These are phyloP conservation scores for Anneissia japonica DNA, from an alignment of 35 echinoderm and acorn worm species.

Conservation along the genomic window DNA sequence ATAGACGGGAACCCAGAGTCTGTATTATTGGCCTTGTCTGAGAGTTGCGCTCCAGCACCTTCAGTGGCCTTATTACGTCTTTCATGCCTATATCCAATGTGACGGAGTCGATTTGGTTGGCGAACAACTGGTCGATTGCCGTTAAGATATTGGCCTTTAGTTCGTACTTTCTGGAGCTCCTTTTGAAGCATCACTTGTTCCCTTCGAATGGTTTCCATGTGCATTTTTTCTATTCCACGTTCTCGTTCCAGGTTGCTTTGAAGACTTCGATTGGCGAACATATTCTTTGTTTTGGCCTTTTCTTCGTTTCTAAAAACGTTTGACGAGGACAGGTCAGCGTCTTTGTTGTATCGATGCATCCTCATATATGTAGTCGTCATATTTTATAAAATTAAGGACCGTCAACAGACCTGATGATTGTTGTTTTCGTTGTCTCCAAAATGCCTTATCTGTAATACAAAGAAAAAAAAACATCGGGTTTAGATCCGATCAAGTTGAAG, in stretches of 20 bases:
- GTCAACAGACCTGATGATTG: too few relatives aligned
- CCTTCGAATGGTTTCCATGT: conserved; percentile 70
- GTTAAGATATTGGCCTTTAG: conserved; percentile 59
- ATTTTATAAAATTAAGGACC: too few relatives aligned
- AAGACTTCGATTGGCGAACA: conserved; percentile 22
- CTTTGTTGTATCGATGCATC: neutral
- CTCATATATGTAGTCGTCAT: neutral
- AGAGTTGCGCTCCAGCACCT: neutral
- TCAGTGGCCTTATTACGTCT: neutral
- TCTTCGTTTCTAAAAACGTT: conserved; percentile 16
- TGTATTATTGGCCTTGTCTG: neutral
- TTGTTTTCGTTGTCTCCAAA: too few relatives aligned
- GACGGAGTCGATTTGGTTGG: neutral
- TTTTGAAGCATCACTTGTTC: conserved; percentile 74
- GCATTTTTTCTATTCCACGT: conserved; percentile 64
- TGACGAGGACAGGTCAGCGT: neutral
- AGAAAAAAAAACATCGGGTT: too few relatives aligned
- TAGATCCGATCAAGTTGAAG: too few relatives aligned
- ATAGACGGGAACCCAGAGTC: neutral
- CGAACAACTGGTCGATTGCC: neutral
- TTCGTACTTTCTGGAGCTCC: conserved; percentile 61
- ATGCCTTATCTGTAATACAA: too few relatives aligned
- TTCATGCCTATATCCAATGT: neutral
- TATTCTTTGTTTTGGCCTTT: conserved; percentile 29
- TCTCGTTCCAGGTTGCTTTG: conserved; percentile 47